A percentile compares a stretch with the other conserved stretches of the same genome.
Conservation (phyloP, 2,888 invertebrate species). For the Drosophila prostipennis region DNA sequence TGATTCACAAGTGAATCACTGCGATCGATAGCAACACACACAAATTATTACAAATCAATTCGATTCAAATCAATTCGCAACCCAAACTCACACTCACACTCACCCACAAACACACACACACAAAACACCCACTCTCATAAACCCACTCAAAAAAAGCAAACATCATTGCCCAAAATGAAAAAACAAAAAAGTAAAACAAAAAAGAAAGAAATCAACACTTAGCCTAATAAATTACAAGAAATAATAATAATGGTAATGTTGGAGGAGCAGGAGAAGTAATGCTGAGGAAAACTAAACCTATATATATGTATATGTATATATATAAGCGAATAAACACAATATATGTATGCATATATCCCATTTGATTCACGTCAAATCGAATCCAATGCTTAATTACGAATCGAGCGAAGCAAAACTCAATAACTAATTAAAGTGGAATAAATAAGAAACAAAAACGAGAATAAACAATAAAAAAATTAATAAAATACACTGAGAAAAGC, state of each 20-base stretch:
- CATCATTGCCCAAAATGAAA: slow-evolving; percentile 22
- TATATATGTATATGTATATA: slow-evolving; percentile 40
- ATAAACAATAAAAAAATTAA: slow-evolving; percentile 41
- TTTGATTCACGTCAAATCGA: slow-evolving; percentile 43
- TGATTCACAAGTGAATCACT: slow-evolving; percentile 35
- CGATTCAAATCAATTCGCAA: slow-evolving; percentile 18
- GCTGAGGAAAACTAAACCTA: slow-evolving; percentile 17
- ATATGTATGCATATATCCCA: slow-evolving; percentile 44
- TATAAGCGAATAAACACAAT: slow-evolving; percentile 43
- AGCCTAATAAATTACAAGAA: slow-evolving; percentile 62
- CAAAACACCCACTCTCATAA: slow-evolving; percentile 11
- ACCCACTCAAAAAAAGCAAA: slow-evolving; percentile 30
- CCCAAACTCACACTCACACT: slow-evolving; percentile 9
- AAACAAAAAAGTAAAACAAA: background rate
- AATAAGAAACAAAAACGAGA: slow-evolving; percentile 29
- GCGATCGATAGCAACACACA: slow-evolving; percentile 21
- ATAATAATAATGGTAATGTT: slow-evolving; percentile 35
- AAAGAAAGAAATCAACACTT: slow-evolving; percentile 46
- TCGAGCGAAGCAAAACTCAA: slow-evolving; percentile 46
- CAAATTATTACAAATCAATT: slow-evolving; percentile 5
- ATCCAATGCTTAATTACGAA: slow-evolving; percentile 38
- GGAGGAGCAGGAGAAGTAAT: slow-evolving; percentile 6
- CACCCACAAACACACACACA: slow-evolving; percentile 1
- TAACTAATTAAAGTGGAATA: slow-evolving; percentile 44
- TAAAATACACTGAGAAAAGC: slow-evolving; percentile 28